A percentile compares a stretch with the other conserved stretches of the same genome.
phyloP scores from a whole-genome alignment of 2,888 invertebrate genomes.

The Eurytoma adleriae region DNA sequence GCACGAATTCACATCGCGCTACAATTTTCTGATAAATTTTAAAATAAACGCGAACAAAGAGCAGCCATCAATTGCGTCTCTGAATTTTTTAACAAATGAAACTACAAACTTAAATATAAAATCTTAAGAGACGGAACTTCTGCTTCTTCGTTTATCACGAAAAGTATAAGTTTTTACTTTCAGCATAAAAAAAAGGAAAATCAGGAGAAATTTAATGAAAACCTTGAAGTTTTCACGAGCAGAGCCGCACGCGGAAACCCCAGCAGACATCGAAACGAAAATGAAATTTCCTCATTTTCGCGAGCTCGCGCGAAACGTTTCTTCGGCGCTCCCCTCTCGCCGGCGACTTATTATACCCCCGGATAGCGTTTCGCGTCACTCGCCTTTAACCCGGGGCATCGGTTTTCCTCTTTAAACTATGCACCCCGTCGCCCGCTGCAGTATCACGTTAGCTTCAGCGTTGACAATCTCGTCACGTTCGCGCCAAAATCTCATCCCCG shows the following conservation, averaged over 20 bases:
- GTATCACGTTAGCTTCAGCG: constrained; percentile 18
- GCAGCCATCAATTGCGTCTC: too few species aligned
- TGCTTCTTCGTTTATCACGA: background rate
- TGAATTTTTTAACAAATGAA: too few species aligned
- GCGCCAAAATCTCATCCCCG: constrained; percentile 25
- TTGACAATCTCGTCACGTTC: constrained; percentile 37
- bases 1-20: too few species aligned
- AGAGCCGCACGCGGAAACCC: background rate
- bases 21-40: too few species aligned
- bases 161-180: too few species aligned
- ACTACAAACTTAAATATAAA: too few species aligned
- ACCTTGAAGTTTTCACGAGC: too few species aligned
- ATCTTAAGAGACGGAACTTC: constrained; percentile 22
- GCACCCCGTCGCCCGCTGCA: background rate
- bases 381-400: background rate
- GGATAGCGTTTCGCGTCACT: background rate
- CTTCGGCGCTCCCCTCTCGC: background rate
- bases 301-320: background rate
- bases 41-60: too few species aligned
- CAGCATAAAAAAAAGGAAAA: too few species aligned
- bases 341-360: constrained; percentile 8
- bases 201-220: background rate
- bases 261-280: constrained; percentile 19
- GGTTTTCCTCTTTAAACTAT: background rate
- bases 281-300: constrained; percentile 38